These are phyloP conservation scores for Pseudococcus jackbeardsleyi DNA, from an alignment of 2,888 invertebrate genomes.

Conservation along the genomic window DNA sequence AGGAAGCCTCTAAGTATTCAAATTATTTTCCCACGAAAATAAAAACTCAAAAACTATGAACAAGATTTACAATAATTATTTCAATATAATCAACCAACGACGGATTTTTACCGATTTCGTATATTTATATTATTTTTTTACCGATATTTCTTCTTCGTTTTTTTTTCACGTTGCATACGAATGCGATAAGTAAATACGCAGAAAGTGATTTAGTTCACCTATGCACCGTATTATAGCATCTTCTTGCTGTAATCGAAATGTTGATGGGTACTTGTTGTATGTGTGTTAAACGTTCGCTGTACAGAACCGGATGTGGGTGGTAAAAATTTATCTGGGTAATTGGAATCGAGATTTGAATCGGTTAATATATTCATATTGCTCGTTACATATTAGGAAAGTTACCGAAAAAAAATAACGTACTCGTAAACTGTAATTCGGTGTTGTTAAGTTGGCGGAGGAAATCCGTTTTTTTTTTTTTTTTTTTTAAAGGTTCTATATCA, in stretches of 20 bases:
- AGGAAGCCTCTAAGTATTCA: conserved; percentile 60
- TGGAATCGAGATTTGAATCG: conserved; percentile 30
- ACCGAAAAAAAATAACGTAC: neutral
- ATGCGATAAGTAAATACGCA: neutral
- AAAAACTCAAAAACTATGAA: conserved; percentile 36
- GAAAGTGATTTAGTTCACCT: neutral
- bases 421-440: conserved; percentile 23
- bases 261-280: neutral
- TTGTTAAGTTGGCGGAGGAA: conserved; percentile 15
- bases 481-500: neutral
- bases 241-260: neutral
- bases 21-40: conserved; percentile 62
- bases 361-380: conserved; percentile 47
- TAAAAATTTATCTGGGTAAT: conserved; percentile 46
- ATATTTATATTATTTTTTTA: neutral
- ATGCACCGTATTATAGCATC: neutral
- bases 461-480: conserved; percentile 9
- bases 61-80: conserved; percentile 55
- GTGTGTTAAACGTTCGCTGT: neutral
- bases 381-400: conserved; percentile 37
- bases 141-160: neutral
- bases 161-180: neutral
- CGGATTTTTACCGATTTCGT: conserved; percentile 31
- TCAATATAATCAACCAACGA: conserved; percentile 26
- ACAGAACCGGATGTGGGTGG: conserved; percentile 51